Conservation (phyloP, 2,113 vertebrate species). For the Nothocercus julius region DNA sequence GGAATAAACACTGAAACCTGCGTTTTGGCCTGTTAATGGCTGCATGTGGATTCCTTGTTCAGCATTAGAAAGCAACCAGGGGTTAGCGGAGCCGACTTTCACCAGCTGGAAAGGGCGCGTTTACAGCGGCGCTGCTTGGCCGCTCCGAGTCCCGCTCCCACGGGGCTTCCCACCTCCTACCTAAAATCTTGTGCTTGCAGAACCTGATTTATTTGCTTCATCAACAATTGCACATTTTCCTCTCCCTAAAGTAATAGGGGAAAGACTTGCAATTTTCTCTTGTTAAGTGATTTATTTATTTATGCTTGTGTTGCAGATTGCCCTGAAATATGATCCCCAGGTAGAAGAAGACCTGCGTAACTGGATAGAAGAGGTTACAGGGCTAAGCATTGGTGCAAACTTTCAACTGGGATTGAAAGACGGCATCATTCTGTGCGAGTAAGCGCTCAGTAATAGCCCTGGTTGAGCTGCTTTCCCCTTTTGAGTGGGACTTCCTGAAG, state of each 20-base stretch:
- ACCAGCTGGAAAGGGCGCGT: fast-evolving
- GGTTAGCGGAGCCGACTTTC: background rate
- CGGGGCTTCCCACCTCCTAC: no score
- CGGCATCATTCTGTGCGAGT: conserved; percentile 97
- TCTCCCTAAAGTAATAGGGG: background rate
- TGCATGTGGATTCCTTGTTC: background rate
- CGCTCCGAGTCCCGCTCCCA: no score
- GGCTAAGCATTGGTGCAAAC: conserved; percentile 91
- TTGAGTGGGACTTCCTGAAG: background rate
- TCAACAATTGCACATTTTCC: background rate
- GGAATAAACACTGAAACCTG: background rate
- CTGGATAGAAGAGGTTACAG: conserved; percentile 97
- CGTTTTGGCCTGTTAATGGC: background rate
- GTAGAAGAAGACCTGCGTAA: conserved; percentile 94
- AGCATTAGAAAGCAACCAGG: background rate
- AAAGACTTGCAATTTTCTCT: background rate
- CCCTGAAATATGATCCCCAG: conserved; percentile 93
- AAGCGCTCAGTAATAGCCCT: conserved; percentile 66
- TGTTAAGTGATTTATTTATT: background rate
- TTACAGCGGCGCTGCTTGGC: background rate
- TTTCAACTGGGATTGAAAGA: conserved; percentile 96
- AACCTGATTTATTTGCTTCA: background rate
- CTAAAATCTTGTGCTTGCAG: no score
- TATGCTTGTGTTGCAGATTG: conserved; percentile 84
- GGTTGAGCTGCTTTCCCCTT: background rate